phyloP scores from a whole-genome alignment of 2,113 vertebrate genomes.

The Progne subis region DNA sequence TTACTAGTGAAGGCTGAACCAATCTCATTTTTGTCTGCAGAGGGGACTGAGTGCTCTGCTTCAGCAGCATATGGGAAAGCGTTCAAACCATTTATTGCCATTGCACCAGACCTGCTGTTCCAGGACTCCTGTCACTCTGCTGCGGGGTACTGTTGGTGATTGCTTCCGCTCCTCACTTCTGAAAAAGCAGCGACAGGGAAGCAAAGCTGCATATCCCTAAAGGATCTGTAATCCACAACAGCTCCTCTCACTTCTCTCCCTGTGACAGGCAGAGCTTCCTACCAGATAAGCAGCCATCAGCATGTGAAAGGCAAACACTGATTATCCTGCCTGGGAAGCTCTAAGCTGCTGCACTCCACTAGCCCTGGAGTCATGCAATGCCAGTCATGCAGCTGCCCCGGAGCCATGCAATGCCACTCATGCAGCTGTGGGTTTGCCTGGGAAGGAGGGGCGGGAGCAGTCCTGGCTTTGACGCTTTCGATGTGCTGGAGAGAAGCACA shows the following conservation, averaged over 20 bases:
- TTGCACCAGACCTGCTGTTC: background rate
- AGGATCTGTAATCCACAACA: background rate
- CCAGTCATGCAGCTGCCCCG: background rate
- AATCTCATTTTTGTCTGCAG: background rate
- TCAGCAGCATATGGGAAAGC: background rate
- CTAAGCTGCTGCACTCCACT: background rate
- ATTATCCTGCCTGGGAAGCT: background rate
- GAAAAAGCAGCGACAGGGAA: background rate
- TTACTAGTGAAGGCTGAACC: background rate
- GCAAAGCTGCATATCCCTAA: background rate
- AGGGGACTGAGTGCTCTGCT: background rate
- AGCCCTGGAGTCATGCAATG: background rate
- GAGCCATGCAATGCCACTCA: background rate
- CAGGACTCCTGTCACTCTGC: background rate
- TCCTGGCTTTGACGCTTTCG: background rate
- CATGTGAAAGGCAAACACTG: background rate
- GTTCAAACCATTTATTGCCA: background rate
- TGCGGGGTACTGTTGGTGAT: accelerated
- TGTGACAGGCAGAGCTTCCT: background rate
- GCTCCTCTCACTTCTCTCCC: background rate
- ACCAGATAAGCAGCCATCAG: background rate
- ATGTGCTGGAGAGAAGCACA: background rate
- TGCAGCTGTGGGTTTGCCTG: background rate
- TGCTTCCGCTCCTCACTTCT: background rate
- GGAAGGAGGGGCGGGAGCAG: background rate